Percentiles rank a stretch among this genome's conserved stretches.
These are phyloP conservation scores for Callionymus lyra DNA, from an alignment of 2,113 vertebrate genomes.

Conservation along the genomic window DNA sequence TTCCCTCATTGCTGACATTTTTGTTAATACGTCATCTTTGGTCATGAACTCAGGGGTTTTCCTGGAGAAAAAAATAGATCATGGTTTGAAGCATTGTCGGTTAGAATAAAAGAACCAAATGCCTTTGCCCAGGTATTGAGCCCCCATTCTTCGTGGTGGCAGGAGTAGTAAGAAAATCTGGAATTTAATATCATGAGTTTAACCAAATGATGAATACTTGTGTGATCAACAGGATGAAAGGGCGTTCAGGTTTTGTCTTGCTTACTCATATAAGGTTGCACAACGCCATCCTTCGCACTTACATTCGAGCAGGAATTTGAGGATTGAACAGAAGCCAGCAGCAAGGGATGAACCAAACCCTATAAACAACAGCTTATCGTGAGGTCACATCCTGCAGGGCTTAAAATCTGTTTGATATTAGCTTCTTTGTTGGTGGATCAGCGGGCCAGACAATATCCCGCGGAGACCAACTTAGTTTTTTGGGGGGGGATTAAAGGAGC, in stretches of 20 bases:
- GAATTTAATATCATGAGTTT: no score
- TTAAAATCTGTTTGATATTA: constrained; percentile 40
- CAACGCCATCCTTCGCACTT: constrained; percentile 21
- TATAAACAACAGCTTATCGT: constrained; percentile 37
- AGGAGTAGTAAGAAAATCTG: no score
- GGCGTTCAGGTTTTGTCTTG: background rate
- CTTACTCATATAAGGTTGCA: constrained; percentile 28
- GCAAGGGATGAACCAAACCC: constrained; percentile 21
- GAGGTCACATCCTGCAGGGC: constrained; percentile 40
- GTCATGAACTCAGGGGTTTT: no score
- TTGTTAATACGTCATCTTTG: no score
- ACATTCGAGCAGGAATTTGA: constrained; percentile 25
- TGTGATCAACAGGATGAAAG: no score
- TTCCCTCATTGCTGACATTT: no score
- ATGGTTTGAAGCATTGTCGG: no score
- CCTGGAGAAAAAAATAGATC: no score
- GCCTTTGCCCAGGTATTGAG: no score
- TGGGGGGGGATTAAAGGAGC: constrained; percentile 33
- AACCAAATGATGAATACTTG: no score
- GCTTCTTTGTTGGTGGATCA: constrained; percentile 25
- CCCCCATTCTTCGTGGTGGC: no score
- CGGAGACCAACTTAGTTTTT: constrained; percentile 24
- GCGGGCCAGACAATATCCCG: constrained; percentile 28
- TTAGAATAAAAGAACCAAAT: no score
- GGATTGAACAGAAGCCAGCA: constrained; percentile 22